phyloP scores from a whole-genome alignment of 1,140 invertebrate genomes.

The Euura saliciscinereae region DNA sequence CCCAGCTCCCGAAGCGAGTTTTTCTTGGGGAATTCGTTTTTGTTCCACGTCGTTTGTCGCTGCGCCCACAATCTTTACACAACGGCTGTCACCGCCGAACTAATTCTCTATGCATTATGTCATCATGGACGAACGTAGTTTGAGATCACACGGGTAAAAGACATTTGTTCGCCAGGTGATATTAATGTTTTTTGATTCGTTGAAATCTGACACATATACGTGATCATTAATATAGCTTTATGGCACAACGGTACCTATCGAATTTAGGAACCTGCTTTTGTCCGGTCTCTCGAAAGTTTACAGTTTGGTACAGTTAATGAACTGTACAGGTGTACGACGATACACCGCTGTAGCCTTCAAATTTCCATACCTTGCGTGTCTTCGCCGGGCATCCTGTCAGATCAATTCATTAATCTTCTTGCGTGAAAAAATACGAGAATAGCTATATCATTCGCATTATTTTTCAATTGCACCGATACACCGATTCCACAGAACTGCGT shows the following conservation, averaged over 20 bases:
- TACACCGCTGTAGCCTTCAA: not conserved
- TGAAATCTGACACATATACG: too few species aligned
- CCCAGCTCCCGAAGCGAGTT: too few species aligned
- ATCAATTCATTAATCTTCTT: too few species aligned
- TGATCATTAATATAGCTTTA: not conserved
- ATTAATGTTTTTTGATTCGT: too few species aligned
- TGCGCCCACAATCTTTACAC: not conserved
- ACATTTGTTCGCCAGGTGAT: too few species aligned
- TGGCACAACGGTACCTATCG: not conserved
- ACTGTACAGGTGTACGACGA: not conserved
- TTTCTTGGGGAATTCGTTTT: not conserved
- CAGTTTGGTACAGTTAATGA: constrained; percentile 3
- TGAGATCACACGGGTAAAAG: too few species aligned
- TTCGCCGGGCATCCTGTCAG: too few species aligned
- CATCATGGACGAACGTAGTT: not conserved
- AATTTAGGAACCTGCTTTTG: not conserved
- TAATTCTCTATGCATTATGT: not conserved
- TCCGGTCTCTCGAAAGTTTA: not conserved
- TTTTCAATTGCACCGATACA: too few species aligned
- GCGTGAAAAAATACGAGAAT: too few species aligned
- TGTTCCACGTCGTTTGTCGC: not conserved
- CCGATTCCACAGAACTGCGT: too few species aligned
- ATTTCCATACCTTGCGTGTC: not conserved
- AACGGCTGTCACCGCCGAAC: not conserved
- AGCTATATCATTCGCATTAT: too few species aligned